Percentiles rank a stretch among this genome's conserved stretches.
These are phyloP conservation scores for Machimus rusticus DNA, from an alignment of 2,888 invertebrate genomes.

Conservation along the genomic window DNA sequence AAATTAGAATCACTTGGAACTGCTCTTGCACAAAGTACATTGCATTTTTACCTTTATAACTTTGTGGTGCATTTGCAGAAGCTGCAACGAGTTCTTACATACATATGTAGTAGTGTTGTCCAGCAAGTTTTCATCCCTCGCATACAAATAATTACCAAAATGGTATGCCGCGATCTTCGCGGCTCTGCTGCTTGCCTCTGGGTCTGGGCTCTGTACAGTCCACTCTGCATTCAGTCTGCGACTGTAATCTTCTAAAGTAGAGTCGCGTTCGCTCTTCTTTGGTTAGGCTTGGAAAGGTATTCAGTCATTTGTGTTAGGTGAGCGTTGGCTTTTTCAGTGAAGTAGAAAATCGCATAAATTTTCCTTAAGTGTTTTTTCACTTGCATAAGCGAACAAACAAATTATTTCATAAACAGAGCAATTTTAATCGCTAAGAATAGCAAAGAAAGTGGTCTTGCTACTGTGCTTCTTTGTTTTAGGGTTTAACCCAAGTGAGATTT, in stretches of 20 bases:
- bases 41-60: neutral
- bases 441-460: neutral
- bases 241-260: neutral
- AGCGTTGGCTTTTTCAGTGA: neutral
- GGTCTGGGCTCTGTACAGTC: neutral
- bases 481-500: neutral
- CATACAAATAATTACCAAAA: slow-evolving; percentile 23
- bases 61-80: neutral
- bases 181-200: neutral
- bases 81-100: neutral
- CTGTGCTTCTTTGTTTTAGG: neutral
- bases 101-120: slow-evolving; percentile 2
- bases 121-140: slow-evolving; percentile 24
- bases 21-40: neutral
- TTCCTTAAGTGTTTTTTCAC: neutral
- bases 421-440: neutral
- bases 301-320: neutral
- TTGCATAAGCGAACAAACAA: neutral
- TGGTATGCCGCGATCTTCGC: neutral
- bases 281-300: neutral
- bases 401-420: neutral
- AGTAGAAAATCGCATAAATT: neutral
- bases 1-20: neutral
- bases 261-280: neutral
- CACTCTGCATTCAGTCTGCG: neutral